phyloP scores from a whole-genome alignment of 2,797 vertebrate species.

The Cyprinodon diabolis region DNA sequence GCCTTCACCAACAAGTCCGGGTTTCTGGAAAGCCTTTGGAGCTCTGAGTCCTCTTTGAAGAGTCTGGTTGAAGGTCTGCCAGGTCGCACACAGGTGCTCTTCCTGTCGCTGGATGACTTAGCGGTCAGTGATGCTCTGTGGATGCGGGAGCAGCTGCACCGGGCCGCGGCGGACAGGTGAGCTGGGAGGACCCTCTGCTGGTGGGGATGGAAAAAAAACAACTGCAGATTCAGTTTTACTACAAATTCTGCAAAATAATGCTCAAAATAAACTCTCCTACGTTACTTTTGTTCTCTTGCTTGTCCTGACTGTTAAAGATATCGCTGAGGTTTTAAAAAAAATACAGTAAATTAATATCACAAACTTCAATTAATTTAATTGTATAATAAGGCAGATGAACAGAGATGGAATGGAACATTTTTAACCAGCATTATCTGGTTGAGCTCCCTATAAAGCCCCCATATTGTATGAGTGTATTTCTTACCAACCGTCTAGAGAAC shows the following conservation, averaged over 20 bases:
- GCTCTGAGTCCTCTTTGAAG: constrained; percentile 68
- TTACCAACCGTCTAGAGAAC: too few species aligned
- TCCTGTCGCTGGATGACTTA: constrained; percentile 81
- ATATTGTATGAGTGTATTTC: too few species aligned
- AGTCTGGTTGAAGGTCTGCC: constrained; percentile 74
- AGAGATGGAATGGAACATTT: neutral
- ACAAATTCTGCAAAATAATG: too few species aligned
- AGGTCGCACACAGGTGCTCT: constrained; percentile 62
- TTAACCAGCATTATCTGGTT: too few species aligned
- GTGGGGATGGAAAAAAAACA: neutral
- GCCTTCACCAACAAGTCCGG: constrained; percentile 83
- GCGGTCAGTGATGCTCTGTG: constrained; percentile 74
- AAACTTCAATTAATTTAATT: neutral
- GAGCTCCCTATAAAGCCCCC: too few species aligned
- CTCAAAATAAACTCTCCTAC: too few species aligned
- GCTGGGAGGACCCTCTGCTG: neutral
- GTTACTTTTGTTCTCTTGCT: neutral
- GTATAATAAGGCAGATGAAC: neutral
- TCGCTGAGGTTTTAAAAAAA: neutral
- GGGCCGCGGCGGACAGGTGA: constrained; percentile 68
- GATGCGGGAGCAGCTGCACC: constrained; percentile 79
- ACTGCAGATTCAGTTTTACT: neutral
- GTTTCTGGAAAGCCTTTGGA: constrained; percentile 83
- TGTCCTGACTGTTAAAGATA: neutral
- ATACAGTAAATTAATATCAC: neutral